These are phyloP conservation scores for Clitarchus hookeri DNA, from an alignment of 2,888 invertebrate genomes.

Conservation along the genomic window DNA sequence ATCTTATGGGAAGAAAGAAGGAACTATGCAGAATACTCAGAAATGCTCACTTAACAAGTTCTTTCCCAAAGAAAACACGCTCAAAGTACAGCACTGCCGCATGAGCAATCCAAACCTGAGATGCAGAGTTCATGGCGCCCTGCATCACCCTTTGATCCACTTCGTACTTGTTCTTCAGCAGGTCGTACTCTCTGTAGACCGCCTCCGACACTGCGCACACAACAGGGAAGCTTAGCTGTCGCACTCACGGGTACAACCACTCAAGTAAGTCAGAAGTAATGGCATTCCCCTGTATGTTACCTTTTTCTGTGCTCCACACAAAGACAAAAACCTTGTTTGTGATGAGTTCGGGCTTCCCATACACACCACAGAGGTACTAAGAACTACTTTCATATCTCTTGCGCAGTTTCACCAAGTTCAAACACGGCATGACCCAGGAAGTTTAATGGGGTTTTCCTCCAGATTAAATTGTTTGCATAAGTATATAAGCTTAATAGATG, in stretches of 20 bases:
- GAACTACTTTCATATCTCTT: no score
- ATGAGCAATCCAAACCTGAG: slow-evolving; percentile 44
- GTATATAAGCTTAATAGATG: no score
- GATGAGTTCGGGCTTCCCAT: background rate
- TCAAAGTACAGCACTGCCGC: no score
- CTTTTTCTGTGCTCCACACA: background rate
- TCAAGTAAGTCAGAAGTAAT: background rate
- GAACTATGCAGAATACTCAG: no score
- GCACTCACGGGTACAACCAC: background rate
- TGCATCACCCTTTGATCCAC: slow-evolving; percentile 75
- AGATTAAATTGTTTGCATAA: no score
- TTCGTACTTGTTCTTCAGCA: slow-evolving; percentile 73
- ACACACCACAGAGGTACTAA: background rate
- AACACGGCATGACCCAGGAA: no score
- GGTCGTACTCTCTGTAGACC: slow-evolving; percentile 73
- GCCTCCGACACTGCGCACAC: slow-evolving; percentile 66
- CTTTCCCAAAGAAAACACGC: no score
- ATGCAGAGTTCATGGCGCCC: slow-evolving; percentile 53
- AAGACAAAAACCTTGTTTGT: background rate
- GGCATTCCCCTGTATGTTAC: no score
- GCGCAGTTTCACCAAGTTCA: no score
- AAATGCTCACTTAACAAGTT: no score
- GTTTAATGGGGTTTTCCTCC: no score
- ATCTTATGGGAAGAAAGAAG: no score
- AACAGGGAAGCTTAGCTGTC: slow-evolving; percentile 50